These are phyloP conservation scores for Microplitis mediator DNA, from an alignment of 1,140 invertebrate species.

Conservation along the genomic window DNA sequence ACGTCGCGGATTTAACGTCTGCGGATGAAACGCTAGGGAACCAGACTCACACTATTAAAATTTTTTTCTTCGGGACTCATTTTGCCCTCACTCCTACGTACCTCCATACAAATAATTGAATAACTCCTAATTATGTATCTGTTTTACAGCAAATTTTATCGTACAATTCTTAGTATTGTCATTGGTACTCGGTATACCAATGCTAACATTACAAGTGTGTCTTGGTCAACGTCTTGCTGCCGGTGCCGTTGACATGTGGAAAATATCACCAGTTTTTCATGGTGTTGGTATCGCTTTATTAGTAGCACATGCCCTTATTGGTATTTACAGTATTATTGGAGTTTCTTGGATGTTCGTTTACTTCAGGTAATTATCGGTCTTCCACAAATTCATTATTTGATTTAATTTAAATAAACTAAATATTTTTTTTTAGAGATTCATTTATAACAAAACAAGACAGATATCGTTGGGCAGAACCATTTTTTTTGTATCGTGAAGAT, in stretches of 20 bases:
- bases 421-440: conserved; percentile 69
- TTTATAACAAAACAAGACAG: conserved; percentile 81
- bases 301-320: conserved; percentile 78
- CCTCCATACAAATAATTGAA: too few species aligned
- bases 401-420: neutral
- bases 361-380: conserved; percentile 58
- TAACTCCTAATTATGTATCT: conserved; percentile 19
- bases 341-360: conserved; percentile 91
- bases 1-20: too few species aligned
- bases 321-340: conserved; percentile 85
- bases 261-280: conserved; percentile 88
- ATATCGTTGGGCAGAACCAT: conserved; percentile 83
- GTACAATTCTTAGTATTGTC: conserved; percentile 87
- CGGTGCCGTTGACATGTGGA: conserved; percentile 90
- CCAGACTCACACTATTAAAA: too few species aligned
- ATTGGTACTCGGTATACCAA: conserved; percentile 81
- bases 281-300: conserved; percentile 85
- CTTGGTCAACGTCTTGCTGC: conserved; percentile 84
- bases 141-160: conserved; percentile 80
- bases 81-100: too few species aligned
- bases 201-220: conserved; percentile 84
- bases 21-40: too few species aligned
- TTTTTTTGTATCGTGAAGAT: conserved; percentile 70
- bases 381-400: neutral
- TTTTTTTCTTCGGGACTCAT: too few species aligned